A percentile compares a stretch with the other conserved stretches of the same genome.
Evolutionary conservation across 2,113 vertebrate species (phyloP).

Genomic region (Aepyceros melampus): DNA sequence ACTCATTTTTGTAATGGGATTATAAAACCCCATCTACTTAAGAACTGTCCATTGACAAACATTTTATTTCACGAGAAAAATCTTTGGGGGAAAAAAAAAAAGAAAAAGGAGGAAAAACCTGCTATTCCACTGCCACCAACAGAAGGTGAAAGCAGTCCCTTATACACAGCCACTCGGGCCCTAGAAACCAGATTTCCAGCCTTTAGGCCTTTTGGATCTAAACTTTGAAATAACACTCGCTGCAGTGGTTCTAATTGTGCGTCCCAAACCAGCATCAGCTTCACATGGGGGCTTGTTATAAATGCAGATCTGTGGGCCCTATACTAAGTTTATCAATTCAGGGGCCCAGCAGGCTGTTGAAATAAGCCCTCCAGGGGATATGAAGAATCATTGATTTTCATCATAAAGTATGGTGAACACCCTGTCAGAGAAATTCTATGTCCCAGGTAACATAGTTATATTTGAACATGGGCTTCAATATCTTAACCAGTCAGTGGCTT

Average conservation of each 20-base stretch:
- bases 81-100: background rate
- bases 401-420: fast-evolving
- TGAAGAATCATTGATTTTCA: background rate
- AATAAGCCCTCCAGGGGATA: background rate
- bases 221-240: background rate
- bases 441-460: background rate
- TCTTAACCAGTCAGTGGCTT: background rate
- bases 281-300: background rate
- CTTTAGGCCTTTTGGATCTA: background rate
- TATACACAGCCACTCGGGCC: background rate
- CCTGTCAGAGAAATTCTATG: background rate
- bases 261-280: background rate
- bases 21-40: background rate
- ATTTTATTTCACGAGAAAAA: background rate
- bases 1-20: background rate
- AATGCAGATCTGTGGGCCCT: too few relatives aligned
- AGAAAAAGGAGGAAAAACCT: background rate
- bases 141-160: background rate
- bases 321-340: background rate
- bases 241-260: background rate
- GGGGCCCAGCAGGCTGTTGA: background rate
- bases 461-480: background rate
- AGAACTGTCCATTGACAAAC: background rate
- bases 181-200: background rate
- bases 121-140: background rate